Percentiles rank a stretch among this genome's conserved stretches.
These are phyloP conservation scores for Peromyscus maniculatus DNA, from an alignment of 2,113 vertebrate species.

Conservation along the genomic window DNA sequence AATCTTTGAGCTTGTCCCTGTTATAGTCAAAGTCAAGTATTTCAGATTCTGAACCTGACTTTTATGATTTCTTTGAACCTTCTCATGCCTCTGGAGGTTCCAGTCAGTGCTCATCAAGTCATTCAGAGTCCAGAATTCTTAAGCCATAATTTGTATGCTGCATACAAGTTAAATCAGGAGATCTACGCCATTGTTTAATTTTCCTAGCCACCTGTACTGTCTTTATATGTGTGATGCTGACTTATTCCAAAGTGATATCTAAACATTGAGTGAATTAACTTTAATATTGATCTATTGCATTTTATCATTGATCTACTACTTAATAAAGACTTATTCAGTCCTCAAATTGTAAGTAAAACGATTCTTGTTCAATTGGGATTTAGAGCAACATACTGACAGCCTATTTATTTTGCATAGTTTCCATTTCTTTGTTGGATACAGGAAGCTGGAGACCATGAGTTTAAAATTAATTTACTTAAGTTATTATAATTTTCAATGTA, in stretches of 20 bases:
- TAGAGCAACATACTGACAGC: background rate
- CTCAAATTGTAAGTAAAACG: slow-evolving; percentile 5
- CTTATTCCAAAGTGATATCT: slow-evolving; percentile 36
- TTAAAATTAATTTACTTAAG: slow-evolving; percentile 62
- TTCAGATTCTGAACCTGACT: slow-evolving; percentile 35
- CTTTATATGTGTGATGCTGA: background rate
- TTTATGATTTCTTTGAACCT: background rate
- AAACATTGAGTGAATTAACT: slow-evolving; percentile 54
- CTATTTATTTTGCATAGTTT: background rate
- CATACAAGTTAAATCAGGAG: background rate
- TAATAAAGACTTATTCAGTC: slow-evolving; percentile 34
- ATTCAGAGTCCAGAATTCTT: slow-evolving; percentile 36
- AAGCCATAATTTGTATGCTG: background rate
- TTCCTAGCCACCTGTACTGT: background rate
- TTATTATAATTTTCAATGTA: background rate
- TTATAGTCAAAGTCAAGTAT: slow-evolving; percentile 59
- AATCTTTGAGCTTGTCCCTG: slow-evolving; percentile 22
- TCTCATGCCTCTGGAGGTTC: background rate
- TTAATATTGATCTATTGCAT: slow-evolving; percentile 48
- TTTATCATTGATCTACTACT: slow-evolving; percentile 55
- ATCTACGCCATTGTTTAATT: background rate
- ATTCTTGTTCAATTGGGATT: slow-evolving; percentile 41
- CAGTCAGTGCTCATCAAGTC: background rate
- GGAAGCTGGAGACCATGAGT: background rate
- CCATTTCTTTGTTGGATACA: background rate